Evolutionary conservation across 2,888 invertebrate species (phyloP), one percentile per base, ranked within the genome.

Genomic region (Blastobasis lacticolella): DNA sequence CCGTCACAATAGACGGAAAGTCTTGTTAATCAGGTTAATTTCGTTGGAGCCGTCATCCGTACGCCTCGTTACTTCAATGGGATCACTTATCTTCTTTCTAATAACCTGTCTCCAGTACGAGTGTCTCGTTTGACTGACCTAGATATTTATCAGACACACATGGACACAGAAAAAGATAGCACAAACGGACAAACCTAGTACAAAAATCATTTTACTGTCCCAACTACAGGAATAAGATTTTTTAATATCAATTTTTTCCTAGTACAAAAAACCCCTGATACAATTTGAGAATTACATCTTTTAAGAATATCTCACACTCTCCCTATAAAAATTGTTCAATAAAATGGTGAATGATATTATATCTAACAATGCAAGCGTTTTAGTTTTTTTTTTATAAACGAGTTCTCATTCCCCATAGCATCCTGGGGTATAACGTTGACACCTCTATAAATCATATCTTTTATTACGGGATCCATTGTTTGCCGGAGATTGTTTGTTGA

Each of bases 391-490:
- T 23, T 23, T 23, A 42, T n/a, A 42, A 40, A 40, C 41, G 9
- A 6, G 9, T 3, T 40, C 41, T 54, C 52, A 57, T 63, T 63
- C 60, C 55, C 54, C 60, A 65, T 61, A 68, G 62, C 63, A 59
- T 58, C 56, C 57, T 57, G 59, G 66, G 63, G 62, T 66, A 70
- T 72, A 66, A 69, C 66, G 72, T 65, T 73, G 77, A 80, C 79
- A 76, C 64, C 58, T 64, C 65, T 58, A 83, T 85, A 85, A 80
- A 86, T 87, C 81, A 82, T 81, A 66, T 68, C 73, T 77, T 81
- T 84, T 78, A 81, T 83, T 65, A 62, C 62, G 56, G 61, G 61
- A 73, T 75, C 82, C 68, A 71, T 75, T 78, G 74, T 80, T 74
- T 68, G 69, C 63, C 56, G 59, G 62, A 57, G 56, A 63, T 67